Evolutionary conservation across 2,113 vertebrate genomes (phyloP).

Genomic region (Promerops cafer): DNA sequence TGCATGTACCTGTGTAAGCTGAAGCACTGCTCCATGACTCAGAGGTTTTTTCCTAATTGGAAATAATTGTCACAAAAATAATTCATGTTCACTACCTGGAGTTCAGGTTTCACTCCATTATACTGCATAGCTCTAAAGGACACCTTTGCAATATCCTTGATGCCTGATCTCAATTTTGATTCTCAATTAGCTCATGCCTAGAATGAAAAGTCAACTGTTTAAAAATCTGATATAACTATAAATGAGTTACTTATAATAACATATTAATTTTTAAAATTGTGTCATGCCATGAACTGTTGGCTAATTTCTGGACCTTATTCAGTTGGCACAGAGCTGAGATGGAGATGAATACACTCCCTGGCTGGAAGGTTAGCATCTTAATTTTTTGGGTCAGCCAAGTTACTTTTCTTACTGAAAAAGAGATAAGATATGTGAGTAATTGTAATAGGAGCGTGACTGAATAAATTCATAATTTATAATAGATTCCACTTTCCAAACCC

Average conservation of each 20-base stretch:
- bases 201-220: neutral
- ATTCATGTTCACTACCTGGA: neutral
- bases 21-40: neutral
- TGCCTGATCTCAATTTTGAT: neutral
- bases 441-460: neutral
- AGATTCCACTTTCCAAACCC: neutral
- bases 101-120: neutral
- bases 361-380: neutral
- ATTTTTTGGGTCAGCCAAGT: slow-evolving; percentile 6
- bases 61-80: neutral
- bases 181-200: neutral
- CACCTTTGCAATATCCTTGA: neutral
- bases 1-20: neutral
- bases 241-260: neutral
- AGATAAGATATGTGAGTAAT: neutral
- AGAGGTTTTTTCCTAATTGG: neutral
- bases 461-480: neutral
- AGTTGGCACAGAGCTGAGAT: neutral
- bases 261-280: neutral
- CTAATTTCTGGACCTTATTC: neutral
- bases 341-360: neutral
- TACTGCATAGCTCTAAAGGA: neutral
- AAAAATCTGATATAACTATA: neutral
- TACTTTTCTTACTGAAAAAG: neutral
- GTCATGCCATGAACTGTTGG: neutral